Percentiles rank a stretch among this genome's conserved stretches.
phyloP scores from a whole-genome alignment of 2,888 invertebrate species.

The Cantharis lateralis region DNA sequence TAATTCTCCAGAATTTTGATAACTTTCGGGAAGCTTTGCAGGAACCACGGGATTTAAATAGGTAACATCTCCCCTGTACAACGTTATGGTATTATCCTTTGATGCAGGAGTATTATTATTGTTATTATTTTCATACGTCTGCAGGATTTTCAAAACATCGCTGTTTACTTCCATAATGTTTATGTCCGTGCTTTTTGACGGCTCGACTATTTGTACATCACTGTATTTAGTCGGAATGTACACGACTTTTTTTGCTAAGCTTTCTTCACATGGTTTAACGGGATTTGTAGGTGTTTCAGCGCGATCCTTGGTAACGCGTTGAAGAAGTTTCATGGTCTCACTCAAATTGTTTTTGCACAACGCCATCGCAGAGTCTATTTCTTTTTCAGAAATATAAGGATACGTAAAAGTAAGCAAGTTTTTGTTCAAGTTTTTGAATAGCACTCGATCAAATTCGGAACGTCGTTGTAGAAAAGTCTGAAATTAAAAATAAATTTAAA shows the following conservation, averaged over 20 bases:
- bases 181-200: background rate
- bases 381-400: slow-evolving; percentile 4
- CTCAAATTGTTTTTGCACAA: slow-evolving; percentile 9
- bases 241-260: background rate
- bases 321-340: slow-evolving; percentile 5
- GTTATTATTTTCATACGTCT: background rate
- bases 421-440: slow-evolving; percentile 4
- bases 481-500: background rate
- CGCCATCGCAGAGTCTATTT: slow-evolving; percentile 8
- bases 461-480: background rate
- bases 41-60: background rate
- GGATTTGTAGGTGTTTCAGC: background rate
- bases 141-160: background rate
- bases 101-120: too few species aligned
- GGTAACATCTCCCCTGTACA: background rate
- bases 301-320: background rate
- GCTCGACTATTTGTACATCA: slow-evolving; percentile 19
- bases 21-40: background rate
- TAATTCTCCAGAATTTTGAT: background rate
- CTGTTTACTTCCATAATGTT: slow-evolving; percentile 5
- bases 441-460: background rate
- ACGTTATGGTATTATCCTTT: background rate
- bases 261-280: background rate
- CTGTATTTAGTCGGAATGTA: slow-evolving; percentile 21
- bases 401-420: slow-evolving; percentile 1